Evolutionary conservation across 1,140 invertebrate species (phyloP).

Genomic region (Sycophaga agraensis): DNA sequence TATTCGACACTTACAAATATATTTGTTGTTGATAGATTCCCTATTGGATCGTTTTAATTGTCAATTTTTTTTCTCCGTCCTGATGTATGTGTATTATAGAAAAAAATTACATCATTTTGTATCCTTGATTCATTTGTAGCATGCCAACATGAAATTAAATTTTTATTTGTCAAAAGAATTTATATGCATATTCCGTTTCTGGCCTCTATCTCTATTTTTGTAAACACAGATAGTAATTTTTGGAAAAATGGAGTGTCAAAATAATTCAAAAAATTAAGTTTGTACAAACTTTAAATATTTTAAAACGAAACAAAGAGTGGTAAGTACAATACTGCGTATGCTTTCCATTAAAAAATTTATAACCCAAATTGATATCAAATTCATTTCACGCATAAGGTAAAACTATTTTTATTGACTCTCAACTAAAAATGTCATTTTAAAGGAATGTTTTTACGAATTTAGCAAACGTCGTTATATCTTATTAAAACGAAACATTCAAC

Average conservation of each 20-base stretch:
- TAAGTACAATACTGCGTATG: constrained; percentile 22
- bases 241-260: background rate
- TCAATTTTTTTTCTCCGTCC: constrained; percentile 20
- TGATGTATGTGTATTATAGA: constrained; percentile 19
- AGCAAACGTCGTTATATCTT: too few species aligned
- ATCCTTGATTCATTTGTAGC: constrained; percentile 28
- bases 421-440: too few species aligned
- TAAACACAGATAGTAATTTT: background rate
- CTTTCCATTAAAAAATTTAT: background rate
- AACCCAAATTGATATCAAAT: background rate
- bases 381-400: background rate
- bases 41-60: constrained; percentile 17
- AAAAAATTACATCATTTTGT: constrained; percentile 21
- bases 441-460: too few species aligned
- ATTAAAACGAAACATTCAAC: too few species aligned
- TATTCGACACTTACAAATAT: constrained; percentile 17
- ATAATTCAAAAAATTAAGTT: background rate
- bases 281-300: background rate
- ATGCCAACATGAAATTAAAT: constrained; percentile 31
- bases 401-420: background rate
- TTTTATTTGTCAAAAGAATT: constrained; percentile 29
- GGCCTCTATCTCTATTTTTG: constrained; percentile 4
- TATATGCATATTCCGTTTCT: constrained; percentile 21
- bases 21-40: constrained; percentile 23
- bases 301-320: constrained; percentile 7